Evolutionary conservation across 2,113 vertebrate species (phyloP).

Genomic region (Eurystomus gularis): DNA sequence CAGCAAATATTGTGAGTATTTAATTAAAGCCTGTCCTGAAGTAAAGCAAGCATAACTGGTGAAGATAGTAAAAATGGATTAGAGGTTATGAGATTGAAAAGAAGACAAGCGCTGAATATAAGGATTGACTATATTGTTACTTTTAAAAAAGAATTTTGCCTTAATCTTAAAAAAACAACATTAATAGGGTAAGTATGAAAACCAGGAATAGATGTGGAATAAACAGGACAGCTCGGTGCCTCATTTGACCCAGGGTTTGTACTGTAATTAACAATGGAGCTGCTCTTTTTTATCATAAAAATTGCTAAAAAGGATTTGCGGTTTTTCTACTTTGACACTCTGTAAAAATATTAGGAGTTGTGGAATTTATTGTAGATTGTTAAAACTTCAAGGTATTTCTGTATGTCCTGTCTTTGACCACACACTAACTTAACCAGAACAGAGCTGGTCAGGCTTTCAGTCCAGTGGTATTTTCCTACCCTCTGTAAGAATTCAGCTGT

Average conservation of each 20-base stretch:
- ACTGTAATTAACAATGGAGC: neutral
- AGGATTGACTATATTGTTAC: neutral
- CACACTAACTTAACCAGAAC: neutral
- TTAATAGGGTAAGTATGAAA: neutral
- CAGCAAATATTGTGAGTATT: constrained; percentile 35
- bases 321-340: neutral
- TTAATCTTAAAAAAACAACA: neutral
- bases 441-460: neutral
- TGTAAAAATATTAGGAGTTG: neutral
- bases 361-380: neutral
- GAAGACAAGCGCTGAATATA: neutral
- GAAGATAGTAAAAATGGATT: neutral
- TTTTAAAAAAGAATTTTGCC: neutral
- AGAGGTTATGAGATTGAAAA: neutral
- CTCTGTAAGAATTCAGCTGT: neutral
- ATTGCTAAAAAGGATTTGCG: neutral
- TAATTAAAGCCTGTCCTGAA: constrained; percentile 37
- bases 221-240: neutral
- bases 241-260: neutral
- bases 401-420: neutral
- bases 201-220: neutral
- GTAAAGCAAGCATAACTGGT: neutral
- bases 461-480: neutral
- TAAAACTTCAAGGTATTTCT: neutral
- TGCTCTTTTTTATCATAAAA: neutral